Conservation (phyloP, 2,888 invertebrate genomes). For the Allophyes oxyacanthae region DNA sequence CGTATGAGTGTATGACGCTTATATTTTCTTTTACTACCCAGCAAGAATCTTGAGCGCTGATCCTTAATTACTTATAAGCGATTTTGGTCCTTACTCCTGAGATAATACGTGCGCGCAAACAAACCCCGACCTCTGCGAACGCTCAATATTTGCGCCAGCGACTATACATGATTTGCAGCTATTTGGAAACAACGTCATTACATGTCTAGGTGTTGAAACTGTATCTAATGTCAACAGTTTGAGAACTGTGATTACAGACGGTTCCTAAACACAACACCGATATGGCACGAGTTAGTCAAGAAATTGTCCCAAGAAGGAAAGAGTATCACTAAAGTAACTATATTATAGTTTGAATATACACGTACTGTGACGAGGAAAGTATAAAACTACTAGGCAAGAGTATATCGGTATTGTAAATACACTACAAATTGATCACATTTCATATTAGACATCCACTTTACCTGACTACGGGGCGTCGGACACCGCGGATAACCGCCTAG, state of each 20-base stretch:
- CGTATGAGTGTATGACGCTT: neutral
- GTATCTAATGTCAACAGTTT: neutral
- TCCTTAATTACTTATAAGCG: too few species aligned
- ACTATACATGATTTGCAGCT: too few species aligned
- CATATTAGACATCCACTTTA: constrained; percentile 23
- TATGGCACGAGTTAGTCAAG: constrained; percentile 37
- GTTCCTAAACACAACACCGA: constrained; percentile 9
- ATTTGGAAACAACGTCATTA: too few species aligned
- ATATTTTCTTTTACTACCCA: too few species aligned
- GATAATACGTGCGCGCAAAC: too few species aligned
- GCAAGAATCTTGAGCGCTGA: too few species aligned
- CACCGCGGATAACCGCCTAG: too few species aligned
- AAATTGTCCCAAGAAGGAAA: neutral
- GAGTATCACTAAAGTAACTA: neutral
- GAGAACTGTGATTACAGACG: neutral
- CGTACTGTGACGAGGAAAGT: constrained; percentile 13
- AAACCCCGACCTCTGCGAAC: too few species aligned
- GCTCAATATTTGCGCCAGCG: too few species aligned
- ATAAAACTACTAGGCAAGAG: constrained; percentile 36
- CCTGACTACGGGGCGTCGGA: neutral
- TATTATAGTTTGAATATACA: constrained; percentile 7
- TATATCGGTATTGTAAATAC: constrained; percentile 37
- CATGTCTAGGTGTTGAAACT: too few species aligned
- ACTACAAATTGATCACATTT: constrained; percentile 26
- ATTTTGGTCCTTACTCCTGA: too few species aligned